A percentile compares a stretch with the other conserved stretches of the same genome.
Evolutionary conservation across 1,140 invertebrate genomes (phyloP).

Genomic region (Argopecten irradians): DNA sequence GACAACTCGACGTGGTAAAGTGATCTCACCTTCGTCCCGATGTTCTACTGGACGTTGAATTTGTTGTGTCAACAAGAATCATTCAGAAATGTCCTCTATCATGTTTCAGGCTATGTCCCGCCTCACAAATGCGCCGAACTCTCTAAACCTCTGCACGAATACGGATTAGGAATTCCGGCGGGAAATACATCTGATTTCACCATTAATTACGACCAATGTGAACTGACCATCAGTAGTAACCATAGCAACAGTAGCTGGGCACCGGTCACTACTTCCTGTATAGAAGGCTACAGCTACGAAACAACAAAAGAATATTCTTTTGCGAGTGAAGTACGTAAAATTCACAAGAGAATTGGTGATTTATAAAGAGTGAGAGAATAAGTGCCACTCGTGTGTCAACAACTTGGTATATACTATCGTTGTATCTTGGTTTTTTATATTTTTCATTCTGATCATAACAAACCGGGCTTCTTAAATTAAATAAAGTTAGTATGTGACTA

Average conservation of each 20-base stretch:
- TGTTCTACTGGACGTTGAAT: too few relatives aligned
- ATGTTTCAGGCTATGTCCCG: constrained; percentile 24
- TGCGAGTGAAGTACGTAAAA: background rate
- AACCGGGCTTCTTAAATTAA: too few relatives aligned
- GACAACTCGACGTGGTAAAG: too few relatives aligned
- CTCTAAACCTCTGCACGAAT: background rate
- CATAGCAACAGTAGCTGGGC: background rate
- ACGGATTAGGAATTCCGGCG: background rate
- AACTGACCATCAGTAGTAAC: background rate
- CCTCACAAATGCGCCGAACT: background rate
- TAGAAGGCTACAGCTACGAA: background rate
- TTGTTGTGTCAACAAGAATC: too few relatives aligned
- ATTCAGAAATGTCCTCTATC: too few relatives aligned
- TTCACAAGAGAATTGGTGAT: background rate
- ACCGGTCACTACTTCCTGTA: background rate
- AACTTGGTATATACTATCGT: too few relatives aligned
- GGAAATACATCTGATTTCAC: background rate
- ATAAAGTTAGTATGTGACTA: too few relatives aligned
- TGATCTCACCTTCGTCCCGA: too few relatives aligned
- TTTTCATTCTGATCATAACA: too few relatives aligned
- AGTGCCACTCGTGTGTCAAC: too few relatives aligned
- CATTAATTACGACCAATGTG: constrained; percentile 13
- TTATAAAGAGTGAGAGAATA: too few relatives aligned
- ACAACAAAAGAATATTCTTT: background rate
- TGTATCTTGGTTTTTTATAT: too few relatives aligned